These are phyloP conservation scores for Catocala nupta DNA, from an alignment of 2,888 invertebrate species.

Conservation along the genomic window DNA sequence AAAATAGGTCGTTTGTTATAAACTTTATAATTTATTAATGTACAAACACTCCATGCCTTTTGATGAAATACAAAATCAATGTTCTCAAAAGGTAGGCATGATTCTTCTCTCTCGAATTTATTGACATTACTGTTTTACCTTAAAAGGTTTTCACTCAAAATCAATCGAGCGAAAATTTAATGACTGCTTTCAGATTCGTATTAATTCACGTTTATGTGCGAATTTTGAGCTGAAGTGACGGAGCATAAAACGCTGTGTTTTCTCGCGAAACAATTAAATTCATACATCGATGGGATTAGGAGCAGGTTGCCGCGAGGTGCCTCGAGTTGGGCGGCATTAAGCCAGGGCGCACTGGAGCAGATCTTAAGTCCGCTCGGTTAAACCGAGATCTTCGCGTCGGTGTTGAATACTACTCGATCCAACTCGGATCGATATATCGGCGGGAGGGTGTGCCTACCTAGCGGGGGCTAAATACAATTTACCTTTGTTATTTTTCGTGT, in stretches of 20 bases:
- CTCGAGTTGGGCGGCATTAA: conserved; percentile 64
- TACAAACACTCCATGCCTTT: conserved; percentile 46
- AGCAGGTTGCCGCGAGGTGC: conserved; percentile 65
- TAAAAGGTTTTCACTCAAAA: conserved; percentile 80
- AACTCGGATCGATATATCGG: conserved; percentile 76
- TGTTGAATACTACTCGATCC: conserved; percentile 72
- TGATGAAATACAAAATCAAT: conserved; percentile 61
- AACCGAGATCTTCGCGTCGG: conserved; percentile 72
- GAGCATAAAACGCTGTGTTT: conserved; percentile 76
- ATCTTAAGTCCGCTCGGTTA: conserved; percentile 78
- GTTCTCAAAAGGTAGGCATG: conserved; percentile 63
- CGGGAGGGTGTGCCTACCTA: conserved; percentile 77
- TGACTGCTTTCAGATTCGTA: conserved; percentile 82
- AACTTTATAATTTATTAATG: conserved; percentile 45
- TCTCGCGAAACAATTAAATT: conserved; percentile 84
- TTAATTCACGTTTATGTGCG: conserved; percentile 76
- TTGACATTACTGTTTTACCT: conserved; percentile 77
- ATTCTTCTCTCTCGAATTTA: conserved; percentile 65
- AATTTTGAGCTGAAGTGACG: conserved; percentile 69
- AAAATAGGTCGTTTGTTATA: conserved; percentile 31
- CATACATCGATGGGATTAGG: conserved; percentile 77
- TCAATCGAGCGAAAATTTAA: conserved; percentile 83
- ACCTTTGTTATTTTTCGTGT: conserved; percentile 88
- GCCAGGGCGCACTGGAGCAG: conserved; percentile 67
- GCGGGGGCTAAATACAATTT: conserved; percentile 85